Conservation (phyloP, 2,113 vertebrate species). For the Sphyrna mokarran region DNA sequence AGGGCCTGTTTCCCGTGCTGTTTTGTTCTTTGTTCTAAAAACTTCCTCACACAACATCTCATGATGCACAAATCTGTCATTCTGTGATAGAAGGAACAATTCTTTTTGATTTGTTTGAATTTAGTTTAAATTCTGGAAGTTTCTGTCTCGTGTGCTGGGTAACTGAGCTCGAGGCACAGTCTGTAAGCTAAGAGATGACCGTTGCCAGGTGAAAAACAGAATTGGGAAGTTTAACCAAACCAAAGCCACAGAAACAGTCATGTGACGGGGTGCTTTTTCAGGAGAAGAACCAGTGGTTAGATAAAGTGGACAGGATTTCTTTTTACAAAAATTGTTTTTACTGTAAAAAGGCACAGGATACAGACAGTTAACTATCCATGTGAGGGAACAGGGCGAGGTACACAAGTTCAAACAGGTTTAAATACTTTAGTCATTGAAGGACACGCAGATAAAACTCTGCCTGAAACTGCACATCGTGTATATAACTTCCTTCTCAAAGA, state of each 20-base stretch:
- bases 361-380: neutral
- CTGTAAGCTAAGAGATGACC: neutral
- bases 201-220: neutral
- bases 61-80: too few species aligned
- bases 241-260: neutral
- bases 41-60: too few species aligned
- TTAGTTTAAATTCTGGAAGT: neutral
- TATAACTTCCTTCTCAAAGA: neutral
- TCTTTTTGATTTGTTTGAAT: neutral
- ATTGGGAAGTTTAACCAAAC: too few species aligned
- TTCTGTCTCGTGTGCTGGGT: too few species aligned
- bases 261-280: neutral
- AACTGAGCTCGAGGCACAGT: neutral
- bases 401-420: neutral
- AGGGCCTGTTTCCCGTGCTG: too few species aligned
- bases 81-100: too few species aligned
- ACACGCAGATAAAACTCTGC: neutral
- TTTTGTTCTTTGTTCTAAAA: too few species aligned
- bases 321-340: neutral
- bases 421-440: neutral
- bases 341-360: neutral
- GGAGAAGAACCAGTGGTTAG: neutral
- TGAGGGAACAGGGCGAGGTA: neutral
- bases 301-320: neutral
- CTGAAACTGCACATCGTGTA: neutral